Evolutionary conservation across 2,888 invertebrate species (phyloP).

Genomic region (Plutella xylostella): DNA sequence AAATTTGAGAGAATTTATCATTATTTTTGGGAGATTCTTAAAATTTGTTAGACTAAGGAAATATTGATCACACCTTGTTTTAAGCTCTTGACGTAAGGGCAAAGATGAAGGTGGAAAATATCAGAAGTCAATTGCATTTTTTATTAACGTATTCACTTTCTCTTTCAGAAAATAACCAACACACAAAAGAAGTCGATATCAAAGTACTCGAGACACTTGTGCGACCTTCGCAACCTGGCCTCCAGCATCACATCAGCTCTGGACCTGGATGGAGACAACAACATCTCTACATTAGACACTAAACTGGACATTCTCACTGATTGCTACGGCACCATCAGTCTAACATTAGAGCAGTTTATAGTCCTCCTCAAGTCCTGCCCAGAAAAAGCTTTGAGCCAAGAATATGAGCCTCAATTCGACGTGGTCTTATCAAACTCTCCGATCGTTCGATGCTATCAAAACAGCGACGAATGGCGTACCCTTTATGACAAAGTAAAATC

Average conservation of each 20-base stretch:
- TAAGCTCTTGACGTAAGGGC: too few relatives aligned
- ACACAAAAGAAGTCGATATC: conserved; percentile 74
- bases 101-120: too few relatives aligned
- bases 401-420: conserved; percentile 47
- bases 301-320: conserved; percentile 52
- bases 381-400: conserved; percentile 28
- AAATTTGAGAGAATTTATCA: too few relatives aligned
- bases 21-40: too few relatives aligned
- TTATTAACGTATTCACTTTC: too few relatives aligned
- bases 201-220: conserved; percentile 67
- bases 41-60: too few relatives aligned
- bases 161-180: conserved; percentile 71
- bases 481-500: conserved; percentile 39
- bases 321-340: conserved; percentile 57
- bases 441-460: conserved; percentile 44
- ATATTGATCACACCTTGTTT: too few relatives aligned
- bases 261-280: conserved; percentile 34
- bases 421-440: conserved; percentile 41
- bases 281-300: conserved; percentile 38
- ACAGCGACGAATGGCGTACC: conserved; percentile 48
- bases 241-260: conserved; percentile 43
- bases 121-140: too few relatives aligned
- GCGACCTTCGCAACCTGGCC: conserved; percentile 64
- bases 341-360: conserved; percentile 76
- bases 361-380: conserved; percentile 72